phyloP scores from a whole-genome alignment of 2,888 invertebrate species.

The Hydraecia micacea region DNA sequence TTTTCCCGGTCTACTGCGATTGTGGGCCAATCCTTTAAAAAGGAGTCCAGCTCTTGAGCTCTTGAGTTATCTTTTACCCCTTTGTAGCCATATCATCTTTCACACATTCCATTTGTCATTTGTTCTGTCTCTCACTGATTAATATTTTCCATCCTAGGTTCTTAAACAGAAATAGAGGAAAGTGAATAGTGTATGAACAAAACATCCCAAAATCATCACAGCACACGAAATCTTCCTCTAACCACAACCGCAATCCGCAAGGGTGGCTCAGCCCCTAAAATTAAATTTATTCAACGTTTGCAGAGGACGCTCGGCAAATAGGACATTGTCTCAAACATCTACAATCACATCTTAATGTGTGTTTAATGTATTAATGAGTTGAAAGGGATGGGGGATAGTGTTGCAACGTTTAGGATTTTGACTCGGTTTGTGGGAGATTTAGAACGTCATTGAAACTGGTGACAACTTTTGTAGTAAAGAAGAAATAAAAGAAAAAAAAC shows the following conservation, averaged over 20 bases:
- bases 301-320: conserved; percentile 78
- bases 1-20: too few relatives aligned
- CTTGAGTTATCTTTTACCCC: background rate
- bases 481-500: too few relatives aligned
- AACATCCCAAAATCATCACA: conserved; percentile 30
- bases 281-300: conserved; percentile 74
- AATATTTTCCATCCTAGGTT: background rate
- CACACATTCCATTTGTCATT: background rate
- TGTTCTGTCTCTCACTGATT: background rate
- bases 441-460: background rate
- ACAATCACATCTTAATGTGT: conserved; percentile 80
- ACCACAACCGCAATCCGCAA: conserved; percentile 51
- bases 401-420: conserved; percentile 33
- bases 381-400: conserved; percentile 59
- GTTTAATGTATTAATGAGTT: conserved; percentile 85
- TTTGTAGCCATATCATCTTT: background rate
- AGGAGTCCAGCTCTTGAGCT: too few relatives aligned
- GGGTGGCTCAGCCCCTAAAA: conserved; percentile 52
- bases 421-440: conserved; percentile 13
- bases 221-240: conserved; percentile 36
- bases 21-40: too few relatives aligned
- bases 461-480: background rate
- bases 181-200: background rate
- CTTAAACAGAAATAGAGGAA: background rate
- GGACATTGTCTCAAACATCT: conserved; percentile 71